Evolutionary conservation across 2,113 vertebrate species (phyloP), one percentile per base, ranked within the genome.

Genomic region (Pagrus major): DNA sequence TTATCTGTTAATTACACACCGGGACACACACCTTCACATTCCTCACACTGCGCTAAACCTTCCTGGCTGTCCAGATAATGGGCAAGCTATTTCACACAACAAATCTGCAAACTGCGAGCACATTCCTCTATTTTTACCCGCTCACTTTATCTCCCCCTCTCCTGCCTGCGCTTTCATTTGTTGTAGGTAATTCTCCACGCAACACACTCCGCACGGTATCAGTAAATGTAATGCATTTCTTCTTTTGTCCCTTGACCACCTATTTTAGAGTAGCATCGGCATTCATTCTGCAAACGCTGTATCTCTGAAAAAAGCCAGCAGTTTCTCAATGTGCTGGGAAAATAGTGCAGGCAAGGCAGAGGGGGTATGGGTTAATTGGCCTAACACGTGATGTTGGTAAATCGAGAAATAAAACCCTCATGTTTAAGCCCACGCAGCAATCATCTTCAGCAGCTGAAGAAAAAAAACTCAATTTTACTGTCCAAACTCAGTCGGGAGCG

Each of bases 1-100:
- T 95, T 95, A 96, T 95, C 93, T 95, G 87, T 94, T 97, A 96
- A 97, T 97, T 96, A 95, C 92, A 92, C 81, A 65, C 83, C 81
- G 68, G 85, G 91, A 89, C 93, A 84, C 90, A 90, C 91, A 90
- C 89, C 93, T 95, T 95, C 92, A 86, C 89, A 89, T 91, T 93
- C 89, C 75, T 93, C 91, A 81, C 31, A 69, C 82, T 71, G 88
- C 67, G 93, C 85, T 83, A 78, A 84, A 92, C 39, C 88, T 81
- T 76, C 88, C 93, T 90, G 93, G 88, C 90, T 90, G 87, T 77
- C 89, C 89, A 85, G 83, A 91, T 95, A 90, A 91, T 86, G 86
- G 76, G n/a, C n/a, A 51, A 4, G 70, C 87, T 82, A 83, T 92
- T 93, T 90, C 91, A 90, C 89, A 87, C 87, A 85, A 82, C 81